Percentiles rank a stretch among this genome's conserved stretches.
Evolutionary conservation across 2,797 vertebrate genomes (phyloP).

Genomic region (Xenentodon cancila): DNA sequence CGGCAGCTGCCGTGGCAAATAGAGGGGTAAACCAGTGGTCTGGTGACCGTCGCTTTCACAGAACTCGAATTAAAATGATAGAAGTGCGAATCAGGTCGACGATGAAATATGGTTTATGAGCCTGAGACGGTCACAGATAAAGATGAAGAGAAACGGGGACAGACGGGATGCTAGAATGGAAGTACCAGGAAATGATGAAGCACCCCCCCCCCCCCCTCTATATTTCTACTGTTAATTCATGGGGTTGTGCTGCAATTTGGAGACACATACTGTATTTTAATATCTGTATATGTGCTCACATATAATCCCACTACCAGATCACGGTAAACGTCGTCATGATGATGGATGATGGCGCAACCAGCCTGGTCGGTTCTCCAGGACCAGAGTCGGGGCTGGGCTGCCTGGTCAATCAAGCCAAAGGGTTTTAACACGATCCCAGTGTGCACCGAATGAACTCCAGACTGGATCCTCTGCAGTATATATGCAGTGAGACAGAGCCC

Average conservation of each 20-base stretch:
- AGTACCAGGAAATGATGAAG: slow-evolving; percentile 19
- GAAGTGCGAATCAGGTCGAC: not conserved
- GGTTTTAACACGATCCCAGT: too few relatives aligned
- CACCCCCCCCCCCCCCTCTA: slow-evolving; percentile 15
- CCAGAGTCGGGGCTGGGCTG: too few relatives aligned
- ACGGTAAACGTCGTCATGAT: too few relatives aligned
- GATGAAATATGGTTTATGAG: not conserved
- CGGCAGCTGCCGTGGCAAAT: slow-evolving; percentile 17
- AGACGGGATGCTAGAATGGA: not conserved
- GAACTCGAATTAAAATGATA: too few relatives aligned
- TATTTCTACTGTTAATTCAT: not conserved
- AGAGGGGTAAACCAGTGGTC: not conserved
- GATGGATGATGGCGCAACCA: too few relatives aligned
- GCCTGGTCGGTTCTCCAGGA: too few relatives aligned
- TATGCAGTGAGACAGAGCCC: too few relatives aligned
- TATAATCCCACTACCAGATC: too few relatives aligned
- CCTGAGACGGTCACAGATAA: not conserved
- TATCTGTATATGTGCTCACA: not conserved
- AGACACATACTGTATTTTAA: not conserved
- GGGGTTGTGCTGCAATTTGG: not conserved
- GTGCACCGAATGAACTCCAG: too few relatives aligned
- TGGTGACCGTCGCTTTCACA: not conserved
- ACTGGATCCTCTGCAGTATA: too few relatives aligned
- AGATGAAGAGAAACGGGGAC: not conserved
- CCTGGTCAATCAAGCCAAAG: too few relatives aligned